Evolutionary conservation across 1,140 invertebrate genomes (phyloP).

Genomic region (Drosophila oshimai): DNA sequence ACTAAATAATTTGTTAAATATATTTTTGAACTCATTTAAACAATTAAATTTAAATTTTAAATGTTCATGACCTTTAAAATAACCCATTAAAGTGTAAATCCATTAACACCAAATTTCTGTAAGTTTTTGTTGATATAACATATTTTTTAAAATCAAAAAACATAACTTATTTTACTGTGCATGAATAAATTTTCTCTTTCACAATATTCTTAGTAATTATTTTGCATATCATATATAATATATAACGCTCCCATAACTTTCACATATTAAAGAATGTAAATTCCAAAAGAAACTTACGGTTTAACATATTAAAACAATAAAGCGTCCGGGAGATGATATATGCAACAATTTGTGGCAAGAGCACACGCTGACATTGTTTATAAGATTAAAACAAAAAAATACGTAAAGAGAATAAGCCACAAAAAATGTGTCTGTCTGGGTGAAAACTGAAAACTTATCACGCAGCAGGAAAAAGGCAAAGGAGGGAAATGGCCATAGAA

Average conservation of each 20-base stretch:
- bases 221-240: background rate
- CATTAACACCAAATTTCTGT: too few relatives aligned
- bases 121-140: too few relatives aligned
- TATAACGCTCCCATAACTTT: background rate
- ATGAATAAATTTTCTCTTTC: background rate
- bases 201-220: background rate
- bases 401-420: constrained; percentile 23
- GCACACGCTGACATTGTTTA: constrained; percentile 71
- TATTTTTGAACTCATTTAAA: too few relatives aligned
- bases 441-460: constrained; percentile 44
- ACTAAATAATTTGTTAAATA: too few relatives aligned
- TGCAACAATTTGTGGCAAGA: constrained; percentile 51
- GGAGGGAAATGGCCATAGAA: constrained; percentile 54
- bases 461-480: constrained; percentile 13
- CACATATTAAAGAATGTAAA: constrained; percentile 31
- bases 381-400: constrained; percentile 61
- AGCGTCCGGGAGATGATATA: constrained; percentile 32
- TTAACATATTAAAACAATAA: constrained; percentile 76
- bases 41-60: too few relatives aligned
- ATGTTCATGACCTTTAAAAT: too few relatives aligned
- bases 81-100: too few relatives aligned
- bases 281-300: constrained; percentile 17
- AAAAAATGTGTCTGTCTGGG: constrained; percentile 56
- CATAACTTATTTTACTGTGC: background rate
- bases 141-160: background rate